Evolutionary conservation across 2,113 vertebrate species (phyloP), one percentile per base, ranked within the genome.

Genomic region (Psettodes erumei): DNA sequence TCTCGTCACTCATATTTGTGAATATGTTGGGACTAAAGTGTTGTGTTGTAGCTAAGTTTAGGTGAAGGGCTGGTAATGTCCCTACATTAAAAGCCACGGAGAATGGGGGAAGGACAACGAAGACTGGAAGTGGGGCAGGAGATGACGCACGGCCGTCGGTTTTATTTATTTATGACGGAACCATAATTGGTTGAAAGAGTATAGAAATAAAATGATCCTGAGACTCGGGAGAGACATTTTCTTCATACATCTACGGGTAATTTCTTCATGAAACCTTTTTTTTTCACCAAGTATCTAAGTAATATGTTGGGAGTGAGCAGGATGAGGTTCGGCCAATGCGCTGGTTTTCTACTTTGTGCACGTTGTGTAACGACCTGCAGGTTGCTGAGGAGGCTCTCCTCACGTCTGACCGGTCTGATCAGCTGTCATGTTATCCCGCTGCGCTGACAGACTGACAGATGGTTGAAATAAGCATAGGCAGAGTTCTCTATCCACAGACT

Each of bases 81-180:
- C 68, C 71, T 58, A 42, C 62, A 16, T 45, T 74, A 76, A 76
- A 81, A 74, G 55, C 61, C 33, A 50, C 30, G 28, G 59, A 43
- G 45, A n/a, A 25, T 58, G 35, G 33, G 42, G 69, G 62, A 75
- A 53, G 73, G 56, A 56, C 28, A 5, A n/a, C n/a, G n/a, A n/a
- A n/a, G n/a, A n/a, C n/a, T n/a, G 38, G 9, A 85, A 81, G 70
- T 84, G 64, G 86, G 71, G 65, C 81, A 85, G 62, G 42, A 59
- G 86, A 90, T 85, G 83, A 89, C 59, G 72, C 79, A 86, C 56
- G 76, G 48, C 18, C 19, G 4, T n/a, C n/a, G 21, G 23, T 55
- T 35, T 35, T 35, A 47, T 33, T 47, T 33, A 32, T 45, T 43
- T 16, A 30, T 45, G 19, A 59, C 59, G 13, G 21, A 78, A 75